Base-by-base conservation (phyloP, 2,888 invertebrate genomes). In the Erpobdella octoculata region DNA sequence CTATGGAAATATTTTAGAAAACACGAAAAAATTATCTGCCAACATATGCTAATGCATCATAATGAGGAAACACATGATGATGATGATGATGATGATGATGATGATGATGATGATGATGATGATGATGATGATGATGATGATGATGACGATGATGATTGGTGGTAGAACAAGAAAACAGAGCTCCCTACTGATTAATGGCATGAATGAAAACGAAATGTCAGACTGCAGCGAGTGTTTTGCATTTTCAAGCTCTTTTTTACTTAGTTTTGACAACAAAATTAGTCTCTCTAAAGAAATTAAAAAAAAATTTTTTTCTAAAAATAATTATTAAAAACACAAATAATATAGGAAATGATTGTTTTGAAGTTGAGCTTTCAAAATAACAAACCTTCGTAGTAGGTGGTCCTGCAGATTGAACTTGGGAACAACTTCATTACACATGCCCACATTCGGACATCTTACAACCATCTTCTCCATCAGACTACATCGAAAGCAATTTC, bases 401-500 rank as follows among this genome's bases (percentile, higher is more conserved):
- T 85, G 85, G 37, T 83, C 82, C 73, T 84, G 83, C 8, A 85
- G 77, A 72, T 84, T 83, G 65, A 82, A 81, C 18, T 84, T 78
- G 12, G 81, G 82, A 68, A 84, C 74, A 12, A 82, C 81, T 73
- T 83, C 82, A 70, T 83, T 81, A 78, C 84, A 85, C 73, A 81
- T 80, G 72, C 82, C 82, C 9, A 80, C 80, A 78, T 84, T 84
- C 2, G 85, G 85, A 77, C 85, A 85, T 65, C 82, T 82, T n/a
- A 85, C 84, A 72, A 81, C 76, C 62, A 85, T 74, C 77, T 85
- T 84, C 79, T 85, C 84, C 74, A 85, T 77, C 70, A 85, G 77
- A 76, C 84, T 85, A 79, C n/a, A 78, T 25, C 21, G n/a, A 65
- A 21, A 15, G 21, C n/a, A 37, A 58, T n/a, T n/a, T n/a, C n/a